These are phyloP conservation scores for Nemapogon koenigi DNA, from an alignment of 2,888 invertebrate genomes.

Conservation along the genomic window DNA sequence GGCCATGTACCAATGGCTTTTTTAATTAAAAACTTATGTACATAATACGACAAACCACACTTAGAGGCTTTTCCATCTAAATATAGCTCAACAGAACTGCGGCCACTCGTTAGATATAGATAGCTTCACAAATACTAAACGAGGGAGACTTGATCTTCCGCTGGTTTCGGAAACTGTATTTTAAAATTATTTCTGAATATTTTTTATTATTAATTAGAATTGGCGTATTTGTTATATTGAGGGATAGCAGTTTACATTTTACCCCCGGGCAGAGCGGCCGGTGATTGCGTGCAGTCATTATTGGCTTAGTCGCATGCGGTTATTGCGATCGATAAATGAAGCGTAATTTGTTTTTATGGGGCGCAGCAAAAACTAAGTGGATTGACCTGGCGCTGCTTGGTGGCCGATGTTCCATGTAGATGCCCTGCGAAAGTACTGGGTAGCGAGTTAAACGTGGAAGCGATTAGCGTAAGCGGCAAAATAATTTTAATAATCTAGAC, in stretches of 20 bases:
- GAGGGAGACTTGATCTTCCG: no score
- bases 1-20: no score
- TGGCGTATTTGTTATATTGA: slow-evolving; percentile 2
- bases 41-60: no score
- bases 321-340: slow-evolving; percentile 52
- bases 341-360: slow-evolving; percentile 54
- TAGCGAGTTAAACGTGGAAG: neutral
- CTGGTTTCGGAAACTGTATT: no score
- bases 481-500: neutral
- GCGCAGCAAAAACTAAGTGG: slow-evolving; percentile 58
- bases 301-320: slow-evolving; percentile 48
- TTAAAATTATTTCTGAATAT: neutral
- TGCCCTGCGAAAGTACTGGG: neutral
- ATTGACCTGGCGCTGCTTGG: slow-evolving; percentile 38
- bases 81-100: no score
- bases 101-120: no score
- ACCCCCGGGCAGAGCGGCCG: slow-evolving; percentile 16
- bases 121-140: no score
- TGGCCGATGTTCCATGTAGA: slow-evolving; percentile 26
- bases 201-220: neutral
- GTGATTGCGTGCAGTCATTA: slow-evolving; percentile 32
- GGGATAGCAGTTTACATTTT: slow-evolving; percentile 10
- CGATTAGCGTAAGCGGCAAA: neutral
- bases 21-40: no score
- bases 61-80: no score